Percentiles rank a stretch among this genome's conserved stretches.
phyloP scores from a whole-genome alignment of 2,888 invertebrate species.

The Uloborus plumipes region DNA sequence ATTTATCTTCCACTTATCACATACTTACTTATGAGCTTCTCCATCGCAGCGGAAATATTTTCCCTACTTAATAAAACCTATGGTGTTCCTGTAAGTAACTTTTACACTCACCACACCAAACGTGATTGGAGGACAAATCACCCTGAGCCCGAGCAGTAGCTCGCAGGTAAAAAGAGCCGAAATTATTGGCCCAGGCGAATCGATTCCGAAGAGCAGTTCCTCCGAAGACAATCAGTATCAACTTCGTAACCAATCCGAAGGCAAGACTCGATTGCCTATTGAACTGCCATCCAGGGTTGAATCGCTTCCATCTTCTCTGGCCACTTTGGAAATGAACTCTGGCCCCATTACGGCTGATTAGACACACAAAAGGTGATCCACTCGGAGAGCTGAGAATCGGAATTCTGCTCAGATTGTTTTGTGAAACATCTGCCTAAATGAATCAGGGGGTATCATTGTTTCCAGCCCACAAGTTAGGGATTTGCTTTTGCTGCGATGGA shows the following conservation, averaged over 20 bases:
- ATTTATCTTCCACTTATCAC: no score
- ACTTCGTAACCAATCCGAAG: constrained; percentile 31
- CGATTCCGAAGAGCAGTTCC: constrained; percentile 14
- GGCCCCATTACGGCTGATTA: constrained; percentile 50
- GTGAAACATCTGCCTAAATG: no score
- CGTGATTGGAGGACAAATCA: constrained; percentile 42
- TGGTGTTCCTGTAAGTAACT: constrained; percentile 17
- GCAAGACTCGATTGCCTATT: constrained; percentile 28
- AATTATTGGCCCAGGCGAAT: constrained; percentile 10
- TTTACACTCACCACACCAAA: constrained; percentile 14
- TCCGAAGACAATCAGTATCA: constrained; percentile 43
- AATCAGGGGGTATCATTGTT: no score
- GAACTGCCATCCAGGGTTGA: constrained; percentile 34
- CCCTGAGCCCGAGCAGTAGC: not conserved
- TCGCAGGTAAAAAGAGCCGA: constrained; percentile 10
- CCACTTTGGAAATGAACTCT: constrained; percentile 46
- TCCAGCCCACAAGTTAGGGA: no score
- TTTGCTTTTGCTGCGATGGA: no score
- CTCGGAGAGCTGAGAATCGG: no score
- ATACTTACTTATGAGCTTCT: no score
- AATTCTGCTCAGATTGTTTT: no score
- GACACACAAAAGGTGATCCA: not conserved
- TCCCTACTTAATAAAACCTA: constrained; percentile 27
- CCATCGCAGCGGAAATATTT: no score
- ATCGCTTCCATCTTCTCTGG: constrained; percentile 19